Evolutionary conservation across 2,797 vertebrate species (phyloP).

Genomic region (Chaenodraco wilsoni): DNA sequence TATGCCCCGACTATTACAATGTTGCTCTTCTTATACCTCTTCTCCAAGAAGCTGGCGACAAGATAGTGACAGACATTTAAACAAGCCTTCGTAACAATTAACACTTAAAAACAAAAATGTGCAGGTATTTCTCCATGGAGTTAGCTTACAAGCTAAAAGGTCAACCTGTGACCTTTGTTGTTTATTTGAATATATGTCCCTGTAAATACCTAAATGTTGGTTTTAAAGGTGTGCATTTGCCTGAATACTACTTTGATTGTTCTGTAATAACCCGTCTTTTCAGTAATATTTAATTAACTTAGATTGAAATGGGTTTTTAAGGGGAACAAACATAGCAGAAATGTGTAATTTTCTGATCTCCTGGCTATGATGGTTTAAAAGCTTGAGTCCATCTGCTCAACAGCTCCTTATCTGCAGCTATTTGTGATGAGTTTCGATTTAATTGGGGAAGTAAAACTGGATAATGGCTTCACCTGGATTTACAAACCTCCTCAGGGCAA

Average conservation of each 20-base stretch:
- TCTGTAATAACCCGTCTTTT: background rate
- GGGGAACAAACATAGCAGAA: background rate
- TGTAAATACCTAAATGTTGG: background rate
- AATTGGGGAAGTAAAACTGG: background rate
- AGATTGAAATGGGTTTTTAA: background rate
- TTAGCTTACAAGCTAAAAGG: slow-evolving; percentile 13
- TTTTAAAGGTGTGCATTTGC: slow-evolving; percentile 4
- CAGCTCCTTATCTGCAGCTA: slow-evolving; percentile 2
- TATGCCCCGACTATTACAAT: background rate
- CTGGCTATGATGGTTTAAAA: background rate
- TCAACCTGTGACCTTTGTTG: slow-evolving; percentile 29
- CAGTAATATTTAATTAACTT: background rate
- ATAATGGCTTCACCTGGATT: background rate
- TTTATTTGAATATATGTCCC: background rate
- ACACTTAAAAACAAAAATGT: slow-evolving; percentile 13
- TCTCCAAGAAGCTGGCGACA: background rate
- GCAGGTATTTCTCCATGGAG: background rate
- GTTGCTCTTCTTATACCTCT: background rate
- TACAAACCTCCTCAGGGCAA: slow-evolving; percentile 9
- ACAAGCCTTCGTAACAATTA: slow-evolving; percentile 10
- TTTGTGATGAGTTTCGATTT: background rate
- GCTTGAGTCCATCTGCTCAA: background rate
- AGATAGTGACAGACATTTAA: no score
- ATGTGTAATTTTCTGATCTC: background rate
- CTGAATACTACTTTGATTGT: background rate